Conservation (phyloP, 1,140 invertebrate genomes). For the Sycophaga agraensis region DNA sequence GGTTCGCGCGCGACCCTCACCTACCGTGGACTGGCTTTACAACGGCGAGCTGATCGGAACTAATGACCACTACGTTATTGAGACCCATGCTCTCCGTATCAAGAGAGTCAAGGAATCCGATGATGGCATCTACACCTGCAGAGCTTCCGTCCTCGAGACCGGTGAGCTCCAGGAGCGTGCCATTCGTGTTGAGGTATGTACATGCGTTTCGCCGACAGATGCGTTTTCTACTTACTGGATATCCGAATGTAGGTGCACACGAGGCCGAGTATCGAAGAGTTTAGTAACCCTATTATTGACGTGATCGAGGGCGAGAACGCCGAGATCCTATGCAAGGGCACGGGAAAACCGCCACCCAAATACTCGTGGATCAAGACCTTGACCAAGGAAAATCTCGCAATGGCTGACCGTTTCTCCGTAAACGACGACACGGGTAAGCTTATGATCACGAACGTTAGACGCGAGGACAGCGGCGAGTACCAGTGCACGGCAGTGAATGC, state of each 20-base stretch:
- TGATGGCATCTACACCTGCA: slow-evolving; percentile 82
- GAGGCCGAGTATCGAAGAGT: slow-evolving; percentile 69
- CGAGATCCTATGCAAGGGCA: slow-evolving; percentile 73
- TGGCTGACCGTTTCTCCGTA: slow-evolving; percentile 72
- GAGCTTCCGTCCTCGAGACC: slow-evolving; percentile 76
- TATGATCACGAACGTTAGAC: slow-evolving; percentile 74
- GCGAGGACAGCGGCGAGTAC: slow-evolving; percentile 77
- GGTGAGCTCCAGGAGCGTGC: slow-evolving; percentile 73
- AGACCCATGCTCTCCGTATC: slow-evolving; percentile 75
- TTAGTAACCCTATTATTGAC: slow-evolving; percentile 58
- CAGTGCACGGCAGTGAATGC: slow-evolving; percentile 80
- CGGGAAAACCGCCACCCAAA: slow-evolving; percentile 78
- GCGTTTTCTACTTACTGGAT: no score
- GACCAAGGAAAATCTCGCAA: slow-evolving; percentile 68
- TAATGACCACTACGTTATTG: slow-evolving; percentile 72
- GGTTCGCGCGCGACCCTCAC: slow-evolving; percentile 80
- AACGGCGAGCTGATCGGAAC: slow-evolving; percentile 68
- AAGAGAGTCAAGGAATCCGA: slow-evolving; percentile 77
- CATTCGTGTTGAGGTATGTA: slow-evolving; percentile 75
- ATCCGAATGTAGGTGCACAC: no score
- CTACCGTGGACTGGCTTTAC: slow-evolving; percentile 80
- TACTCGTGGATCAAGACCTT: slow-evolving; percentile 78
- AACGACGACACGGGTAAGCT: slow-evolving; percentile 70
- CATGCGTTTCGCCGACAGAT: no score
- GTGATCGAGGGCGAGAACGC: slow-evolving; percentile 78